Evolutionary conservation across 2,113 vertebrate species (phyloP), one percentile per base, ranked within the genome.

Genomic region (Rhinolophus ferrumequinum): DNA sequence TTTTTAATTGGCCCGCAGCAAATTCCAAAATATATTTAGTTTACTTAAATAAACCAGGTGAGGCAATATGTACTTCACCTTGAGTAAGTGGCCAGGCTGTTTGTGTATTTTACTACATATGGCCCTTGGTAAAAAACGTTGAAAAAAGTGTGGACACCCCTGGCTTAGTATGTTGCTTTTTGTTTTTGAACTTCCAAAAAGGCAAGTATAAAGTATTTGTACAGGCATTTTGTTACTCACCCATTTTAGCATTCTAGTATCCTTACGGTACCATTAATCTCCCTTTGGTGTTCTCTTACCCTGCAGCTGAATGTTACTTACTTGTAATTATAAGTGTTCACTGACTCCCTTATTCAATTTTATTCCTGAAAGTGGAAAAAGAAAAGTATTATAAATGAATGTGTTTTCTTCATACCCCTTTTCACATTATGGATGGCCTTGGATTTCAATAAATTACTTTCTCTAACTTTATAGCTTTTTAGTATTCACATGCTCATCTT

Each of bases 121-220:
- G 41, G 41, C 41, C 41, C 41, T 44, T 44, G 41, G 41, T 44
- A 7, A 44, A 44, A 44, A 44, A 44, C 41, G 6, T 44, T 44
- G 41, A 44, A 44, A 44, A 44, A 6, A 44, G 41, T 44, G 5
- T 44, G 41, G 41, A 44, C 41, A 44, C 41, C 41, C 41, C 6
- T 44, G 41, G 41, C 41, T 41, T 41, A 41, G 41, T 19, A 60
- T 62, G 94, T 94, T 95, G 33, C 67, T 64, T 38, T 94, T 93
- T 81, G 5, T 67, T 88, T 93, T 79, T 81, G 19, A 86, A 87
- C 33, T 93, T 85, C 94, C 14, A 54, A 67, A 93, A 62, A 81
- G 52, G 54, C 35, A 84, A 18, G 1, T 86, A 12, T 3, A 6
- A 58, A 83, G 9, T 41, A 26, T 77, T 79, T 60, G 62, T 87